Evolutionary conservation across 1,140 invertebrate genomes (phyloP).

Genomic region (Pectinophora gossypiella): DNA sequence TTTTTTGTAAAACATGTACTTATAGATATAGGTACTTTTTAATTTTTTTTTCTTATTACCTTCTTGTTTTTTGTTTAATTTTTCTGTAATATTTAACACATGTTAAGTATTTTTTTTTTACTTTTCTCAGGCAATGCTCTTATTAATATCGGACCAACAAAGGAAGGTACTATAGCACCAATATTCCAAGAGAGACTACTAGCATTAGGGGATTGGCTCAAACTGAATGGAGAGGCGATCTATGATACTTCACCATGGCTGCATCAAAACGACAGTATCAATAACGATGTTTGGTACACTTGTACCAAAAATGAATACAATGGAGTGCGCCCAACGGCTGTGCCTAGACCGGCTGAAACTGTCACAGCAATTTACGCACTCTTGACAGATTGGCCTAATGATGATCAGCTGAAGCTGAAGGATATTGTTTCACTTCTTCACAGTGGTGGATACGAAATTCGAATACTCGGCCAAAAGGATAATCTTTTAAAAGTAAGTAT

Average conservation of each 20-base stretch:
- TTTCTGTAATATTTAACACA: slow-evolving; percentile 2
- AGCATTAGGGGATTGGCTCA: slow-evolving; percentile 85
- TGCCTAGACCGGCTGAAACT: slow-evolving; percentile 26
- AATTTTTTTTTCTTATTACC: slow-evolving; percentile 4
- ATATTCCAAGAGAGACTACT: slow-evolving; percentile 93
- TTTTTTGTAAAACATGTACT: no score
- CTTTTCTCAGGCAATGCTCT: slow-evolving; percentile 84
- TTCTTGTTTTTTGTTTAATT: slow-evolving; percentile 11
- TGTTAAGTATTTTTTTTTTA: background rate
- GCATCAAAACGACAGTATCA: slow-evolving; percentile 88
- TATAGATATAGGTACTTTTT: slow-evolving; percentile 56
- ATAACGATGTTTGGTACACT: slow-evolving; percentile 87
- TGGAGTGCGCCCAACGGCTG: slow-evolving; percentile 25
- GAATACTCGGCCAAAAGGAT: background rate
- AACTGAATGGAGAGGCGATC: slow-evolving; percentile 92
- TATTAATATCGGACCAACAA: slow-evolving; percentile 94
- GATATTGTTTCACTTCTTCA: slow-evolving; percentile 50
- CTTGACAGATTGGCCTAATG: slow-evolving; percentile 80
- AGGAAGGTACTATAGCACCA: slow-evolving; percentile 90
- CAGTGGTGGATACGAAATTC: slow-evolving; percentile 41
- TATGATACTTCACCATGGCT: slow-evolving; percentile 88
- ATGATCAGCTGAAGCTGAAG: slow-evolving; percentile 72
- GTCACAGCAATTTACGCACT: slow-evolving; percentile 78
- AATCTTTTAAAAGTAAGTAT: background rate
- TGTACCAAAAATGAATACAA: slow-evolving; percentile 55